A percentile compares a stretch with the other conserved stretches of the same genome.
Evolutionary conservation across 2,113 vertebrate genomes (phyloP).

Genomic region (Sebastes fasciatus): DNA sequence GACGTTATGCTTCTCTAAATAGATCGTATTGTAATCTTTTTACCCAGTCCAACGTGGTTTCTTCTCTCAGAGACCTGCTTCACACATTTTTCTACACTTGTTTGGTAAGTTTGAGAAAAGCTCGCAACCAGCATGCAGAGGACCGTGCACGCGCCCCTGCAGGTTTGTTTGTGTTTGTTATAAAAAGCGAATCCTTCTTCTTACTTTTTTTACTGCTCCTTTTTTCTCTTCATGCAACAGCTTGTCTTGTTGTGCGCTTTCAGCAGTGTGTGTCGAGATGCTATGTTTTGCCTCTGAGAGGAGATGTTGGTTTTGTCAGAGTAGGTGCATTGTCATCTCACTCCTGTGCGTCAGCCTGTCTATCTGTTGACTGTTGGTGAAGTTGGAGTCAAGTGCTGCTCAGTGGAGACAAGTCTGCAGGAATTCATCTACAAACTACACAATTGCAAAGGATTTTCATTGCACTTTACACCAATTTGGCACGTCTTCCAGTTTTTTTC

Average conservation of each 20-base stretch:
- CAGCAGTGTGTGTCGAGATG: conserved; percentile 15
- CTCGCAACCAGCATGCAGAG: conserved; percentile 69
- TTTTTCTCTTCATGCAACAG: conserved; percentile 68
- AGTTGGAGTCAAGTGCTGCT: conserved; percentile 79
- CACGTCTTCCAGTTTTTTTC: neutral
- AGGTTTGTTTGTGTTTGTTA: conserved; percentile 62
- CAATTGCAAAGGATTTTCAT: neutral
- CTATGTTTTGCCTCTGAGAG: neutral
- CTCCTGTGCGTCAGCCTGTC: conserved; percentile 17
- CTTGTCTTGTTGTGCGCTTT: conserved; percentile 60
- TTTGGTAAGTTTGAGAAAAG: conserved; percentile 92
- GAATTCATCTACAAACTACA: conserved; percentile 40
- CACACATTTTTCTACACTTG: conserved; percentile 90
- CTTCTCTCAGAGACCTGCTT: conserved; percentile 90
- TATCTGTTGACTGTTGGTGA: conserved; percentile 67
- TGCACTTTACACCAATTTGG: conserved; percentile 5
- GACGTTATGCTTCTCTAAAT: conserved; percentile 99
- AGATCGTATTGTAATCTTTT: conserved; percentile 99
- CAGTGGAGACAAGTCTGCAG: conserved; percentile 50
- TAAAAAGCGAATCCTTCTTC: conserved; percentile 21
- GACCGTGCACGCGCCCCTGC: conserved; percentile 74
- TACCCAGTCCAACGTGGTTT: conserved; percentile 99
- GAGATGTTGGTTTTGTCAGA: neutral
- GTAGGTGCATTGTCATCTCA: conserved; percentile 56
- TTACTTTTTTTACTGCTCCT: conserved; percentile 51